A percentile compares a stretch with the other conserved stretches of the same genome.
Conservation (phyloP, 2,888 invertebrate genomes). For the Drosophila subquinaria region DNA sequence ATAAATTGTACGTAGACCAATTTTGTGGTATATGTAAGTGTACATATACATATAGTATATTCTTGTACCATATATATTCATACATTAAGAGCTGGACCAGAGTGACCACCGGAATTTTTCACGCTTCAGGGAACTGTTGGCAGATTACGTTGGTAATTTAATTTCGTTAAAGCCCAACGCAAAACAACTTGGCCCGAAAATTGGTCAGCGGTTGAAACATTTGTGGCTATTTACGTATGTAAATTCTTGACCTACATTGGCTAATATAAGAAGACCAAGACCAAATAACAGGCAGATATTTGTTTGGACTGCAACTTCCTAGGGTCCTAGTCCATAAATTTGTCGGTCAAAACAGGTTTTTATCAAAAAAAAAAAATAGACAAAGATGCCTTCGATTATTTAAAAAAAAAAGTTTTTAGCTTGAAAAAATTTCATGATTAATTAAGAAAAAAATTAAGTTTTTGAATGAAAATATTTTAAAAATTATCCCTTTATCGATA, state of each 20-base stretch:
- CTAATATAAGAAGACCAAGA: neutral
- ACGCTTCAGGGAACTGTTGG: conserved; percentile 44
- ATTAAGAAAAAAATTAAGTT: too few relatives aligned
- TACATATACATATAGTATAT: neutral
- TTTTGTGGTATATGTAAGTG: conserved; percentile 2
- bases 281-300: neutral
- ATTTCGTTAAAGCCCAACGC: conserved; percentile 29
- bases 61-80: neutral
- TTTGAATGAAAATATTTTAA: too few relatives aligned
- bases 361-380: too few relatives aligned
- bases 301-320: neutral
- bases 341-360: neutral
- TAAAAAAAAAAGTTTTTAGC: too few relatives aligned
- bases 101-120: conserved; percentile 41
- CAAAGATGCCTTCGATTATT: too few relatives aligned
- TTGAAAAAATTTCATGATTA: too few relatives aligned
- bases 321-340: neutral
- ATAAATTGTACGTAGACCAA: conserved; percentile 9
- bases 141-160: conserved; percentile 54
- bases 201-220: conserved; percentile 45
- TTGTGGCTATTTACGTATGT: conserved; percentile 47
- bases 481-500: too few relatives aligned
- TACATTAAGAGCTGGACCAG: conserved; percentile 10
- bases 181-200: conserved; percentile 39
- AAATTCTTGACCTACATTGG: conserved; percentile 55